A percentile compares a stretch with the other conserved stretches of the same genome.
phyloP scores from a whole-genome alignment of 1,140 invertebrate species.

The Lordiphosa collinella region DNA sequence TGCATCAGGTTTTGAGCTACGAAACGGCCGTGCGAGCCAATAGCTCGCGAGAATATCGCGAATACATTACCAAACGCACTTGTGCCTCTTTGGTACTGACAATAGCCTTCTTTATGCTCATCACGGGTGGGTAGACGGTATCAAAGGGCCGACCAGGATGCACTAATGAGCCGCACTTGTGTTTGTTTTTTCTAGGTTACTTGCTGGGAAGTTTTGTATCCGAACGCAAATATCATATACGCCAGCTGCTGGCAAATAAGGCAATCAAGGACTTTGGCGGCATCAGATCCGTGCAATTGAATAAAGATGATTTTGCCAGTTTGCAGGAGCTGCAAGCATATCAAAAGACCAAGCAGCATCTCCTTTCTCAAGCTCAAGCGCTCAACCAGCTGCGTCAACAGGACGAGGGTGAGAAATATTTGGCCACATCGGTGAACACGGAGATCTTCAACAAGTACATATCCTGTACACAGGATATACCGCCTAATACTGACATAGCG shows the following conservation, averaged over 20 bases:
- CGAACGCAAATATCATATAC: slow-evolving; percentile 76
- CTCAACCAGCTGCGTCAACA: slow-evolving; percentile 63
- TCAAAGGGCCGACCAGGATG: not conserved
- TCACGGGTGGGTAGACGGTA: slow-evolving; percentile 59
- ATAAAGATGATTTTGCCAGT: slow-evolving; percentile 59
- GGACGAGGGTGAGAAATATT: slow-evolving; percentile 60
- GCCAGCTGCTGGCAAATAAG: slow-evolving; percentile 61
- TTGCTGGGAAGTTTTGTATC: slow-evolving; percentile 75
- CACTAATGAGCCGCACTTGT: slow-evolving; percentile 50
- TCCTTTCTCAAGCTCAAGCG: slow-evolving; percentile 56
- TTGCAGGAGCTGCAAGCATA: slow-evolving; percentile 67
- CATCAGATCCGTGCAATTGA: slow-evolving; percentile 45
- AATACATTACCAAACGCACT: slow-evolving; percentile 77
- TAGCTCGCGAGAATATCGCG: slow-evolving; percentile 66
- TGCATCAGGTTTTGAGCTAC: slow-evolving; percentile 79
- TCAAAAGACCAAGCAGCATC: slow-evolving; percentile 61
- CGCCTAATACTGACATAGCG: slow-evolving; percentile 67
- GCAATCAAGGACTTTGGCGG: slow-evolving; percentile 34
- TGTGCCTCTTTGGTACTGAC: slow-evolving; percentile 71
- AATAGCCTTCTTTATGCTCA: slow-evolving; percentile 76
- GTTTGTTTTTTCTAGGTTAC: slow-evolving; percentile 54
- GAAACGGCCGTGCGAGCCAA: slow-evolving; percentile 77
- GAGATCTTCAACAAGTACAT: slow-evolving; percentile 77
- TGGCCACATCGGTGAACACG: slow-evolving; percentile 71
- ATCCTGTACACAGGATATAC: slow-evolving; percentile 74